Evolutionary conservation across 2,888 invertebrate species (phyloP).

Genomic region (Nomada ruficornis): DNA sequence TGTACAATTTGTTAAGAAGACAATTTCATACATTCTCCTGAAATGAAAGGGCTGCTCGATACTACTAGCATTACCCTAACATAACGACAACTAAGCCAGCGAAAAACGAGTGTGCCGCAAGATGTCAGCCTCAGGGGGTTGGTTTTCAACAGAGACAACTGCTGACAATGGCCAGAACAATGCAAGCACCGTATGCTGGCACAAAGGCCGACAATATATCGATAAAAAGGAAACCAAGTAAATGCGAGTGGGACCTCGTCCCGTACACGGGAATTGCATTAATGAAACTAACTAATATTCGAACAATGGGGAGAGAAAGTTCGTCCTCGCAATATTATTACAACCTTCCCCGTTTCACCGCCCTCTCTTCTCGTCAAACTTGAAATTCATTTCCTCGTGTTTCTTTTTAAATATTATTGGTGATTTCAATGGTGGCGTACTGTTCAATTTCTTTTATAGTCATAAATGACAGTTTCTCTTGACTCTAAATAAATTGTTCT

Average conservation of each 20-base stretch:
- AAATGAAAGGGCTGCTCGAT: conserved; percentile 69
- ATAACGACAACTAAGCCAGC: conserved; percentile 56
- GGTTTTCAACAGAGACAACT: conserved; percentile 72
- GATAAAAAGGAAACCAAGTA: conserved; percentile 81
- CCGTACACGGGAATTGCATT: conserved; percentile 78
- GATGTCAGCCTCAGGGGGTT: conserved; percentile 52
- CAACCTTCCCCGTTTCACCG: conserved; percentile 6
- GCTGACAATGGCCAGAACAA: conserved; percentile 76
- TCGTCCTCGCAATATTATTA: conserved; percentile 39
- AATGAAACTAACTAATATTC: conserved; percentile 78
- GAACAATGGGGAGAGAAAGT: conserved; percentile 73
- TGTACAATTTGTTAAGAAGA: background rate
- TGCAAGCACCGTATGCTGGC: conserved; percentile 68
- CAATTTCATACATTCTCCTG: too few species aligned
- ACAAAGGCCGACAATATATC: conserved; percentile 79
- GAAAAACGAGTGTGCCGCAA: conserved; percentile 53
- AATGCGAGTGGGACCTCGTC: conserved; percentile 73
- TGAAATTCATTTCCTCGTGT: background rate
- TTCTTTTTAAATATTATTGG: background rate
- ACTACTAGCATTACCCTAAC: conserved; percentile 38
- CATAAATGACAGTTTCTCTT: too few species aligned
- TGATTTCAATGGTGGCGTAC: background rate
- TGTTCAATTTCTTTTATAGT: background rate
- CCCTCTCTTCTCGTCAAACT: background rate
- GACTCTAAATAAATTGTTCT: too few species aligned